Evolutionary conservation across 2,113 vertebrate species (phyloP).

Genomic region (Microtus montanus): DNA sequence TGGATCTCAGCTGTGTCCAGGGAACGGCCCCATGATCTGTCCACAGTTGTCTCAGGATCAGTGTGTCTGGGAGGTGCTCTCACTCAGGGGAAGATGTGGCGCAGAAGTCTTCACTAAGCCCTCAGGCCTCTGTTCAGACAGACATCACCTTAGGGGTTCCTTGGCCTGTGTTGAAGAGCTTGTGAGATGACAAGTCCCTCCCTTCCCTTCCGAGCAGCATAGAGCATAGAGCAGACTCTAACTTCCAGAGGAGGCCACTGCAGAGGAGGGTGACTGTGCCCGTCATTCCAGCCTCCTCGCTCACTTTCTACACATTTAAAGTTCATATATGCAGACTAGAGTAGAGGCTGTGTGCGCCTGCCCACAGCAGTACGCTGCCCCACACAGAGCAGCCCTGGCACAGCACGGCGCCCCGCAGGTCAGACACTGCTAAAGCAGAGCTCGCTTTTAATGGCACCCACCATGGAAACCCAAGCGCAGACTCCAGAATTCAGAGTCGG

Average conservation of each 20-base stretch:
- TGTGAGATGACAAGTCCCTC: slow-evolving; percentile 16
- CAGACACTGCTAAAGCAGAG: slow-evolving; percentile 62
- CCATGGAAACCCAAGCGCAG: slow-evolving; percentile 55
- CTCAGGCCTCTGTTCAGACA: background rate
- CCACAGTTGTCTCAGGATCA: slow-evolving; percentile 24
- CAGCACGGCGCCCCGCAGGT: slow-evolving; percentile 54
- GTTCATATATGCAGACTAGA: slow-evolving; percentile 41
- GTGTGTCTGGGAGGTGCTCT: background rate
- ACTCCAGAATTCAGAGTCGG: slow-evolving; percentile 34
- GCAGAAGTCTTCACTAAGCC: background rate
- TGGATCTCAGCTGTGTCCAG: background rate
- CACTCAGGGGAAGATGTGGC: background rate
- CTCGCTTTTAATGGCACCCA: slow-evolving; percentile 73
- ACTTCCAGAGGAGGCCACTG: slow-evolving; percentile 14
- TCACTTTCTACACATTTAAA: slow-evolving; percentile 56
- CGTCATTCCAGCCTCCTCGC: slow-evolving; percentile 47
- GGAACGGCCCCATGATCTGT: background rate
- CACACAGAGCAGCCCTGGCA: slow-evolving; percentile 48
- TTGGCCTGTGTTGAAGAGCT: slow-evolving; percentile 9
- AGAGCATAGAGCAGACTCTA: slow-evolving; percentile 25
- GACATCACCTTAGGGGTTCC: background rate
- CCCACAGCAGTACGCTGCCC: slow-evolving; percentile 63
- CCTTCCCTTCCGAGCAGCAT: slow-evolving; percentile 39
- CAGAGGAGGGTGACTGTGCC: slow-evolving; percentile 57
- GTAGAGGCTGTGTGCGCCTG: background rate